Evolutionary conservation across 2,888 invertebrate genomes (phyloP), one percentile per base, ranked within the genome.

Genomic region (Agonopterix alstromeriana): DNA sequence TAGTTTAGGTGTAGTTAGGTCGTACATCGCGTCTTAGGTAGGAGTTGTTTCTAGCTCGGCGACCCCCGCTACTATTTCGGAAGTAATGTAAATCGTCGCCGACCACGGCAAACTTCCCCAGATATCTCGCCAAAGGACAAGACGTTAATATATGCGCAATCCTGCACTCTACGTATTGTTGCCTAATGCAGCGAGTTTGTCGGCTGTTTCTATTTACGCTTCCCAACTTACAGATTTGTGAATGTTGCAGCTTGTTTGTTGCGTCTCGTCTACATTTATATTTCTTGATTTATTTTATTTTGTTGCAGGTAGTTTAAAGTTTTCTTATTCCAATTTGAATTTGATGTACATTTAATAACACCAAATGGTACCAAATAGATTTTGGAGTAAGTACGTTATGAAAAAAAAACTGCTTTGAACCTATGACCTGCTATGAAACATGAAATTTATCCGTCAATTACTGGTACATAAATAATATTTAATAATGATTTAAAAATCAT

Each of bases 71-170:
- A 70, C 69, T 74, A 73, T 85, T 86, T 84, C 79, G 82, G 78
- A 82, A 84, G 85, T 73, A 80, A 82, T 85, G 86, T 86, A 87
- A 87, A 86, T 87, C 80, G 83, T 77, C 73, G 73, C 73, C 73
- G 63, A 71, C 73, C 68, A 73, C 73, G 77, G 68, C 77, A 62
- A 85, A 86, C 75, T 87, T 84, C 67, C 67, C 68, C 71, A 80
- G 82, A 84, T 80, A 83, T 79, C 83, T 82, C 70, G 77, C 82
- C 77, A 80, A 82, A 83, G 86, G 87, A 87, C 86, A 82, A 84
- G 84, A 85, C 82, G 84, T 73, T 87, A 87, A 87, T 87, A 77
- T 86, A 87, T 87, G 82, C 78, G 72, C 80, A 80, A 82, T 82
- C 77, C 80, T 75, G 81, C 77, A 77, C 74, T 73, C 51, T 38